Percentiles rank a stretch among this genome's conserved stretches.
Conservation (phyloP, 2,888 invertebrate genomes). For the Steromphala cineraria region DNA sequence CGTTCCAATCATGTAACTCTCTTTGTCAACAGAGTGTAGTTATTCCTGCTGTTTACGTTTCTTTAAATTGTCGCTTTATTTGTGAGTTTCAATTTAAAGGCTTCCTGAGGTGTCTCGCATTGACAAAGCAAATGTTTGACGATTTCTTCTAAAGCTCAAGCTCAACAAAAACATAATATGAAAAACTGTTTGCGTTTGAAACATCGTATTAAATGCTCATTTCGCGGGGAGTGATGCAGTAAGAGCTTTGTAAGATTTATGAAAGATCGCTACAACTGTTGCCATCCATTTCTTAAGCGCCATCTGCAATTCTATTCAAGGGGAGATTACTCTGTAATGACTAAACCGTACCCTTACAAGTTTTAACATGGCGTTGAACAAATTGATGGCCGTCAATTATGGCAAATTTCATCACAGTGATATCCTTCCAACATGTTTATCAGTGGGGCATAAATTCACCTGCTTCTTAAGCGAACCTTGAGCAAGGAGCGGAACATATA, state of each 20-base stretch:
- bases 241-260: slow-evolving; percentile 1
- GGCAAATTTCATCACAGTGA: slow-evolving; percentile 16
- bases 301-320: slow-evolving; percentile 11
- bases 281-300: background rate
- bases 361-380: slow-evolving; percentile 17
- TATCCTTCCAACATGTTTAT: slow-evolving; percentile 17
- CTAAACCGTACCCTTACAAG: slow-evolving; percentile 12
- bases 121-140: too few species aligned
- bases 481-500: background rate
- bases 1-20: too few species aligned
- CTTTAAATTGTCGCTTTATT: too few species aligned
- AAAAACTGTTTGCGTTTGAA: slow-evolving; percentile 1
- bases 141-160: too few species aligned
- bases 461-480: background rate
- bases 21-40: too few species aligned
- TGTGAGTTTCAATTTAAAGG: too few species aligned
- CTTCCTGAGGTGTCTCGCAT: too few species aligned
- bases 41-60: too few species aligned
- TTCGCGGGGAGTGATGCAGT: slow-evolving; percentile 4
- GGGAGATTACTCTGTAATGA: slow-evolving; percentile 14
- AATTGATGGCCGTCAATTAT: slow-evolving; percentile 23
- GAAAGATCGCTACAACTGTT: slow-evolving; percentile 1
- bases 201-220: slow-evolving; percentile 10
- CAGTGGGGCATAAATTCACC: slow-evolving; percentile 24
- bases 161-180: background rate